These are phyloP conservation scores for Ophonus ardosiacus DNA, from an alignment of 2,888 invertebrate genomes.

Conservation along the genomic window DNA sequence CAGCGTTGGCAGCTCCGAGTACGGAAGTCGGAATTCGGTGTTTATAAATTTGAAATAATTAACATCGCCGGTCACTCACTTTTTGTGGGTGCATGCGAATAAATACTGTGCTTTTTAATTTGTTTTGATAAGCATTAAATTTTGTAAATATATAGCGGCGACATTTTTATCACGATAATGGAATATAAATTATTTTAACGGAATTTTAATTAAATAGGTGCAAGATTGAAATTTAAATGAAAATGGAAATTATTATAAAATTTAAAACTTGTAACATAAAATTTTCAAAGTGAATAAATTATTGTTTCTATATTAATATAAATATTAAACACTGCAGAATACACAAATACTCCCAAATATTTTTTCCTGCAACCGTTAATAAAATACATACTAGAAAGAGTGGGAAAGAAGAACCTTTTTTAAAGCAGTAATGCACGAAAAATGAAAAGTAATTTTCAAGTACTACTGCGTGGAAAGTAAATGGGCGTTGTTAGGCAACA, in stretches of 20 bases:
- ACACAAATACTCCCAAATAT: too few species aligned
- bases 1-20: conserved; percentile 34
- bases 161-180: background rate
- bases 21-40: conserved; percentile 38
- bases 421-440: too few species aligned
- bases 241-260: background rate
- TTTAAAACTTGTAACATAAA: background rate
- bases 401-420: too few species aligned
- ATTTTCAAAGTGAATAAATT: too few species aligned
- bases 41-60: conserved; percentile 46
- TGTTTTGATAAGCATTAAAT: background rate
- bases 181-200: background rate
- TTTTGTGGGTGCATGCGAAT: background rate
- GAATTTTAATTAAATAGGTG: background rate
- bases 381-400: too few species aligned
- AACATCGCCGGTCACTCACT: conserved; percentile 43
- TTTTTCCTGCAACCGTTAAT: too few species aligned
- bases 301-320: too few species aligned
- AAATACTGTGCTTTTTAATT: conserved; percentile 2
- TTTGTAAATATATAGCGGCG: background rate
- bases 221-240: background rate
- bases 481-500: too few species aligned
- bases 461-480: too few species aligned
- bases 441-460: too few species aligned
- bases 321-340: too few species aligned